Base-by-base conservation (phyloP, 2,888 invertebrate species). In the Ctena decussata region DNA sequence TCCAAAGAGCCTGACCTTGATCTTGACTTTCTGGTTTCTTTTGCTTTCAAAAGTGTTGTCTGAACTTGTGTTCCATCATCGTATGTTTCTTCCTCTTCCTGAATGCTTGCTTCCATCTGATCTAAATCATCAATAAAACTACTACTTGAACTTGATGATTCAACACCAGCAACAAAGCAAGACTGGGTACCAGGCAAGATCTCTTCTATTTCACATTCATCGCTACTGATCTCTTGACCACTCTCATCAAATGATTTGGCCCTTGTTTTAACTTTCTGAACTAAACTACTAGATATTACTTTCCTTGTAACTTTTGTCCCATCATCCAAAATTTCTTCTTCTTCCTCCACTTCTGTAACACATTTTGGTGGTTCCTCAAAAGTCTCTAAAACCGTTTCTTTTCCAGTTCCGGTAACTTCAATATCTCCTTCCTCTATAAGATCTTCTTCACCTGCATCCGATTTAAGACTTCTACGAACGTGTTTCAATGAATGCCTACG, bases 111-210 rank as follows among this genome's bases (percentile, higher is more conserved):
- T 37, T 88, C 79, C 35, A 87, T 74, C 69, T 91, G 87, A 75
- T 89, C 85, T n/a, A 87, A 77, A 53, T 89, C 88, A 81, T 93
- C 92, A 77, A 89, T 69, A 71, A 82, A 89, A 39, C 89, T 89
- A 21, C 65, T 65, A 8, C 83, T 83, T 75, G 80, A 84, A 24
- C 83, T 81, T 15, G 89, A 84, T 0, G 86, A 84, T 12, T 76
- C 71, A n/a, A 91, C 76, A 81, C 84, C 32, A 65, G 84, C 82
- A 53, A 92, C 77, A 75, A 94, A 94, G 60, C 92, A 91, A 2
- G 93, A 89, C 82, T 93, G 93, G 35, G 94, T 94, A 18, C 93
- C 93, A 30, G 94, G 94, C 30, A 94, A 83, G 32, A 94, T 89
- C 73, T 94, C 94, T 79, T 93, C 93, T 24, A 92, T 90, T 81